Conservation (phyloP, 1,140 invertebrate genomes). For the Phymorhynchus buccinoides region DNA sequence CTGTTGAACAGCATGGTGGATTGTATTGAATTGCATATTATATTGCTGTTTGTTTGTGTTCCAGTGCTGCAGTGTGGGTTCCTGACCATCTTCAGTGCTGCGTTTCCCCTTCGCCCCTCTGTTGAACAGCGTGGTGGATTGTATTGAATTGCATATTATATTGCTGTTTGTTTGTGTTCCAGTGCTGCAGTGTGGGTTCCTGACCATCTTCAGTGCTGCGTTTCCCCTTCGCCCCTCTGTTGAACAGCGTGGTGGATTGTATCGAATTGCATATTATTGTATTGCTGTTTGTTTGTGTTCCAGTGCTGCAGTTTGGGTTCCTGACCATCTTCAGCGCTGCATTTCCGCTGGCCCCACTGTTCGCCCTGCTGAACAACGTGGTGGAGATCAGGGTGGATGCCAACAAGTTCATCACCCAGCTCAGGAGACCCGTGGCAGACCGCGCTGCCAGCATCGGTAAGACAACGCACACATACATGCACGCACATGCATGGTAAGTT, state of each 20-base stretch:
- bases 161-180: slow-evolving; percentile 43
- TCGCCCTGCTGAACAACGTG: slow-evolving; percentile 88
- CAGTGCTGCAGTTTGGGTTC: slow-evolving; percentile 86
- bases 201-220: slow-evolving; percentile 88
- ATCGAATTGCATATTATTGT: too few relatives aligned
- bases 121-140: too few relatives aligned
- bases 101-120: slow-evolving; percentile 87
- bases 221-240: slow-evolving; percentile 86
- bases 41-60: slow-evolving; percentile 42
- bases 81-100: slow-evolving; percentile 87
- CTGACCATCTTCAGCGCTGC: slow-evolving; percentile 89
- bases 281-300: slow-evolving; percentile 41
- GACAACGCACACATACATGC: too few relatives aligned
- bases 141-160: too few relatives aligned
- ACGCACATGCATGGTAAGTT: too few relatives aligned
- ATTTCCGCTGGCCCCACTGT: slow-evolving; percentile 86
- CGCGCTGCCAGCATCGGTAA: slow-evolving; percentile 89
- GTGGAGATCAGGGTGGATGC: slow-evolving; percentile 88
- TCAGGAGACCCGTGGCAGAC: slow-evolving; percentile 89
- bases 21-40: too few relatives aligned
- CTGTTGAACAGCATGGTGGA: slow-evolving; percentile 88
- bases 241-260: slow-evolving; percentile 90
- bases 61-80: slow-evolving; percentile 86
- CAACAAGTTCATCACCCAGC: slow-evolving; percentile 85
- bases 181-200: slow-evolving; percentile 87